Percentiles rank a stretch among this genome's conserved stretches.
These are phyloP conservation scores for Bilobella aurantiaca DNA, from an alignment of 1,140 invertebrate species.

Conservation along the genomic window DNA sequence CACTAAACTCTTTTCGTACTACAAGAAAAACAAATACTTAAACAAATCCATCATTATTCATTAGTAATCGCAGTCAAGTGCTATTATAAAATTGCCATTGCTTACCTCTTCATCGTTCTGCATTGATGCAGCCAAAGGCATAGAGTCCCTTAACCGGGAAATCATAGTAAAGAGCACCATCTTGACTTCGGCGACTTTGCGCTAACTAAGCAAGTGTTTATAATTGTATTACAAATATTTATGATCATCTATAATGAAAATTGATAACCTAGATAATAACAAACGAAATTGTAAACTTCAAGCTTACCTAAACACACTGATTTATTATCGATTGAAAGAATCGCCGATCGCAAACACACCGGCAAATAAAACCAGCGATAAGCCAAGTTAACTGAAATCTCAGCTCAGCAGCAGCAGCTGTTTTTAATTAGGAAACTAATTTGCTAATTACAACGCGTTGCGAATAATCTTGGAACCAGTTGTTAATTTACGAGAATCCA, in stretches of 20 bases:
- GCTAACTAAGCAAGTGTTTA: neutral
- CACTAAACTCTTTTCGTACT: conserved; percentile 81
- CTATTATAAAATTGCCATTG: conserved; percentile 35
- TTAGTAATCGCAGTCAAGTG: too few relatives aligned
- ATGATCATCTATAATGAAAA: too few relatives aligned
- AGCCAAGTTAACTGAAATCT: too few relatives aligned
- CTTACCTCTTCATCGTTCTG: conserved; percentile 94
- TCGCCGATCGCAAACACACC: neutral
- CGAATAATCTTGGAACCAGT: too few relatives aligned
- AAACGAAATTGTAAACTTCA: too few relatives aligned
- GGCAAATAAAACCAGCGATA: neutral
- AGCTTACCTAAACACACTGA: too few relatives aligned
- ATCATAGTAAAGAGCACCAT: conserved; percentile 98
- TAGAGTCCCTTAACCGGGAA: conserved; percentile 82
- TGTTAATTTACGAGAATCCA: too few relatives aligned
- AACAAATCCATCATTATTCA: conserved; percentile 32
- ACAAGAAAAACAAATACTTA: conserved; percentile 40
- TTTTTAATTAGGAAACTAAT: too few relatives aligned
- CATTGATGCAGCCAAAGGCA: conserved; percentile 91
- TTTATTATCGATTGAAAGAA: too few relatives aligned
- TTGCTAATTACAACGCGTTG: too few relatives aligned
- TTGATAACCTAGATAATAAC: too few relatives aligned
- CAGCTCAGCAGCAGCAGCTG: too few relatives aligned
- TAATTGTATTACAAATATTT: neutral
- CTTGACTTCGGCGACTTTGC: conserved; percentile 37